phyloP scores from a whole-genome alignment of 2,888 invertebrate species.

The Chromoteleia sp. region DNA sequence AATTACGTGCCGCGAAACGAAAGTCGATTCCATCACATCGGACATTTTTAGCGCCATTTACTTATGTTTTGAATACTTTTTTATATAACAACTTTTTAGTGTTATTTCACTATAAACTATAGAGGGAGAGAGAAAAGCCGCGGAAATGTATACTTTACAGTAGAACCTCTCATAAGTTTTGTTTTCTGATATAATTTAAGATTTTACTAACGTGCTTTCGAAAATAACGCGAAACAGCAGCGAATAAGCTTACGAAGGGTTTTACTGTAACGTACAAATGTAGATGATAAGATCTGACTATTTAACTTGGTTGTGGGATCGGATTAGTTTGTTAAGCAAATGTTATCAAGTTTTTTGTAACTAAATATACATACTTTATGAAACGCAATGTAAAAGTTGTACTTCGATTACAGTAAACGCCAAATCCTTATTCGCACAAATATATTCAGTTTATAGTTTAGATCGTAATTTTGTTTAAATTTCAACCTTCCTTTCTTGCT shows the following conservation, averaged over 20 bases:
- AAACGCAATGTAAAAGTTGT: not conserved
- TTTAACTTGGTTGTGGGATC: conserved; percentile 76
- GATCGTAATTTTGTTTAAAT: not conserved
- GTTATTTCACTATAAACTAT: not conserved
- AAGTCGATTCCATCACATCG: not conserved
- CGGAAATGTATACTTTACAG: not conserved
- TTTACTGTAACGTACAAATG: conserved; percentile 1
- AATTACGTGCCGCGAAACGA: not conserved
- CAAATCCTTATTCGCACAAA: conserved; percentile 9
- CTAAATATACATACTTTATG: conserved; percentile 14
- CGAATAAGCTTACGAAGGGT: not conserved
- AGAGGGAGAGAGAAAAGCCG: not conserved
- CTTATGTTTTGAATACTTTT: not conserved
- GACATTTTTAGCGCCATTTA: not conserved
- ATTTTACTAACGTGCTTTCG: not conserved
- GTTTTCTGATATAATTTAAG: not conserved
- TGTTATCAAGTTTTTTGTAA: conserved; percentile 35
- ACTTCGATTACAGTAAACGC: conserved; percentile 12
- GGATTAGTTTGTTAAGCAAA: conserved; percentile 69
- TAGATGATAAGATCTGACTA: conserved; percentile 25
- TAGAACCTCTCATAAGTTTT: not conserved
- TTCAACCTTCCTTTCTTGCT: too few species aligned
- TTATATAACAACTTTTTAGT: not conserved
- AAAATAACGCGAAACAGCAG: not conserved
- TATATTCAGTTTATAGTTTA: not conserved